Evolutionary conservation across 2,113 vertebrate species (phyloP).

Genomic region (Nothobranchius furzeri): DNA sequence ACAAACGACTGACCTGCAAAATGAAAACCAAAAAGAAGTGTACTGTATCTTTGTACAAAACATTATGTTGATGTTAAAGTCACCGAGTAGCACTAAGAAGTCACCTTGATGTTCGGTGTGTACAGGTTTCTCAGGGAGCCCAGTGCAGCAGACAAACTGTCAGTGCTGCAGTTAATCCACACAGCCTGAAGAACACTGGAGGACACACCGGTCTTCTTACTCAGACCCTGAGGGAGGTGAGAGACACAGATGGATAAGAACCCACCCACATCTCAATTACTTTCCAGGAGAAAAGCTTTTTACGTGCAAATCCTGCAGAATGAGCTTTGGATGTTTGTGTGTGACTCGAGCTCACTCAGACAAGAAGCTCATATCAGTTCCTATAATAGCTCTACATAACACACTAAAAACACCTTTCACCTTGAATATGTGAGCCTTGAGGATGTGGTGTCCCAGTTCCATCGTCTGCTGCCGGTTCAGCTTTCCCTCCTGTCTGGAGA

Average conservation of each 20-base stretch:
- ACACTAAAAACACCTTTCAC: constrained; percentile 67
- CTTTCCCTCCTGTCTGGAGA: constrained; percentile 95
- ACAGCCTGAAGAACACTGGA: constrained; percentile 95
- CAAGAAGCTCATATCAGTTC: neutral
- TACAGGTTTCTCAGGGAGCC: constrained; percentile 96
- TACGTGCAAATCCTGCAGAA: neutral
- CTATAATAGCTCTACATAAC: neutral
- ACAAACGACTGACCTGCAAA: constrained; percentile 91
- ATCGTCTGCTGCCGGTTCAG: constrained; percentile 97
- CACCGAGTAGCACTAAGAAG: constrained; percentile 4
- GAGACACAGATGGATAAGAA: constrained; percentile 21
- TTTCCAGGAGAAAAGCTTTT: constrained; percentile 35
- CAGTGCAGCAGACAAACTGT: constrained; percentile 92
- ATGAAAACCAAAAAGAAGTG: neutral
- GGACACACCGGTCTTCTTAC: constrained; percentile 94
- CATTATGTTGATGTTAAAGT: neutral
- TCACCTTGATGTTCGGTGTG: constrained; percentile 97
- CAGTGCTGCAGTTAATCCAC: constrained; percentile 94
- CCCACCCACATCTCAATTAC: constrained; percentile 71
- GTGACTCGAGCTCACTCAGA: no score
- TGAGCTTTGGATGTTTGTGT: no score
- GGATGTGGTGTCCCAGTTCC: constrained; percentile 98
- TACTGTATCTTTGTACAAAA: neutral
- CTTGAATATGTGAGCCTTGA: constrained; percentile 99
- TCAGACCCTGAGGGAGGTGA: constrained; percentile 83